phyloP scores from a whole-genome alignment of 1,140 invertebrate genomes.

The Oncopodura yosiiana region DNA sequence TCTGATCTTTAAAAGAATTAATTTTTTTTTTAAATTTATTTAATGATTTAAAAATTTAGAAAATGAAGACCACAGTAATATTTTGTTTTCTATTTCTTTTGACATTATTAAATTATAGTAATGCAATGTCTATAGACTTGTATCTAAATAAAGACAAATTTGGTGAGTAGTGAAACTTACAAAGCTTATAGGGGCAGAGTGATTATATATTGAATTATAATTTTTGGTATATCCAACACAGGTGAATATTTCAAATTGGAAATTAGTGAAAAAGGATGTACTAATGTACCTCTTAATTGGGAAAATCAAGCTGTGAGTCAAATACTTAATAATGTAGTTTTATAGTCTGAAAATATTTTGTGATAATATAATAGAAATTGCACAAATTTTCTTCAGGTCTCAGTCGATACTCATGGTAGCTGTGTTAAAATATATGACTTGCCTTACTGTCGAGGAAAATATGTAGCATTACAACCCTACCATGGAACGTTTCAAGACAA shows the following conservation, averaged over 20 bases:
- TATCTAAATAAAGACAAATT: slow-evolving; percentile 24
- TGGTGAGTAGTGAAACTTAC: slow-evolving; percentile 6
- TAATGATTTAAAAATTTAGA: too few relatives aligned
- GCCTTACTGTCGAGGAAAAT: slow-evolving; percentile 25
- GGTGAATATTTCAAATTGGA: slow-evolving; percentile 25
- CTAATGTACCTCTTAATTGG: slow-evolving; percentile 31
- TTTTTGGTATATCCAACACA: background rate
- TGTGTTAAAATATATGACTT: slow-evolving; percentile 28
- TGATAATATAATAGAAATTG: too few relatives aligned
- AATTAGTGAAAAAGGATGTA: slow-evolving; percentile 30
- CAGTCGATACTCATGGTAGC: slow-evolving; percentile 27
- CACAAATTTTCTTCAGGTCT: too few relatives aligned
- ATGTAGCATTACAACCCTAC: slow-evolving; percentile 27
- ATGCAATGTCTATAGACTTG: background rate
- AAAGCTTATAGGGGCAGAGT: background rate
- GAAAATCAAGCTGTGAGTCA: slow-evolving; percentile 17
- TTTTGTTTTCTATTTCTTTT: background rate
- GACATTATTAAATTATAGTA: background rate
- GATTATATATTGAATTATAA: background rate
- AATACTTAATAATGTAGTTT: too few relatives aligned
- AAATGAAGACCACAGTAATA: too few relatives aligned
- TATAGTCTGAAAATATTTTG: too few relatives aligned
- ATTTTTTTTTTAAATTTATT: too few relatives aligned
- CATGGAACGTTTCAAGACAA: slow-evolving; percentile 30
- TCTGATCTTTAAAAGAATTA: too few relatives aligned